phyloP scores from a whole-genome alignment of 2,797 vertebrate species.

The Xenops minutus region DNA sequence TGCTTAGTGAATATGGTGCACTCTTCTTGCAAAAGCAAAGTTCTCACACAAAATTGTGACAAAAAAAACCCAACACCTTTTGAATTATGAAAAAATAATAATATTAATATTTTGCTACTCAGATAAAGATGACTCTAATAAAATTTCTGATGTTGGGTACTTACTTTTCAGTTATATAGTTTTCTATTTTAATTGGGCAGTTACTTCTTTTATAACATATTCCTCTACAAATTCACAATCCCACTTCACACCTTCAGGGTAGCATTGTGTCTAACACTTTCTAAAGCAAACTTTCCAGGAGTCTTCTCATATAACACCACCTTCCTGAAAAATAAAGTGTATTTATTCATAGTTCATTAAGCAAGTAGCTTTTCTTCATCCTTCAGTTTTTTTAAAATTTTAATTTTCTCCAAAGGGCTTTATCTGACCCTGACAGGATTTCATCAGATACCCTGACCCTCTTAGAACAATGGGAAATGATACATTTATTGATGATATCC shows the following conservation, averaged over 20 bases:
- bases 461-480: not conserved
- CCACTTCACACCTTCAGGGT: not conserved
- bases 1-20: not conserved
- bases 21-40: not conserved
- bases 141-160: not conserved
- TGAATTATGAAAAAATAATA: not conserved
- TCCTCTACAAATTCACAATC: not conserved
- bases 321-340: not conserved
- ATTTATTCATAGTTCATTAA: not conserved
- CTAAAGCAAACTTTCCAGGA: not conserved
- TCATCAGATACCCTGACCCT: not conserved
- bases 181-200: not conserved
- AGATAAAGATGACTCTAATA: not conserved
- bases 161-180: not conserved
- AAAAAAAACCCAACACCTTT: rapidly evolving
- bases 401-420: not conserved
- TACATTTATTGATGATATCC: not conserved
- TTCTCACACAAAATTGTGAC: not conserved
- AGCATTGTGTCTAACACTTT: not conserved
- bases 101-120: not conserved
- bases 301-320: not conserved
- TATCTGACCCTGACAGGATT: not conserved
- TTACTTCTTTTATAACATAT: not conserved
- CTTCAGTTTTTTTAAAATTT: not conserved
- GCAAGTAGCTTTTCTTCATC: not conserved